Evolutionary conservation across 2,113 vertebrate genomes (phyloP).

Genomic region (Macrotus californicus): DNA sequence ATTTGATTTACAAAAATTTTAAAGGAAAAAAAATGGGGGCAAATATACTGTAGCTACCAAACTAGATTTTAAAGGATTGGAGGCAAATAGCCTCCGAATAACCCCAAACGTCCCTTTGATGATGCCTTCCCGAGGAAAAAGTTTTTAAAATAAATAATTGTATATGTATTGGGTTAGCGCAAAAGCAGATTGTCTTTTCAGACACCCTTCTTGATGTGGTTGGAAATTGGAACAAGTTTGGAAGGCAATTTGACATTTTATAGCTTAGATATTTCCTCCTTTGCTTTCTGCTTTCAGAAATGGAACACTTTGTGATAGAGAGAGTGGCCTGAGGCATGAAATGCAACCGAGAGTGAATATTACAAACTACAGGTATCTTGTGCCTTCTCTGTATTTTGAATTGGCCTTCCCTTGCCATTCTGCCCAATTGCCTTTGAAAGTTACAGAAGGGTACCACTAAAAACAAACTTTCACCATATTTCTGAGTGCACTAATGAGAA

Average conservation of each 20-base stretch:
- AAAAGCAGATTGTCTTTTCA: slow-evolving; percentile 80
- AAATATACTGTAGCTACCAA: slow-evolving; percentile 63
- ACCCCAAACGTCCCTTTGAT: slow-evolving; percentile 64
- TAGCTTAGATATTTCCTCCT: slow-evolving; percentile 80
- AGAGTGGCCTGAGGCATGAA: slow-evolving; percentile 71
- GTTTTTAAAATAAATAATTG: slow-evolving; percentile 68
- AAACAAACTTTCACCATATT: neutral
- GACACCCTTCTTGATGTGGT: slow-evolving; percentile 82
- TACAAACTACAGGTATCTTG: slow-evolving; percentile 73
- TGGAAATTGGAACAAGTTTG: slow-evolving; percentile 77
- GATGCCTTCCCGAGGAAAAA: slow-evolving; percentile 52
- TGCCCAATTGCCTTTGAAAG: slow-evolving; percentile 28
- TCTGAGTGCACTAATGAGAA: neutral
- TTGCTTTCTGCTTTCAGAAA: slow-evolving; percentile 73
- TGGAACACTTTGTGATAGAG: slow-evolving; percentile 69
- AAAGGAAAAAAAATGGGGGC: neutral
- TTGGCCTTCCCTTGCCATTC: slow-evolving; percentile 31
- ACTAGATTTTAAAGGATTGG: slow-evolving; percentile 54
- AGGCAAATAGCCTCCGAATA: slow-evolving; percentile 40
- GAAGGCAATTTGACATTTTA: slow-evolving; percentile 80
- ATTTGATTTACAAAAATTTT: slow-evolving; percentile 56
- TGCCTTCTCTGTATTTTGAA: slow-evolving; percentile 23
- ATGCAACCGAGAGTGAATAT: slow-evolving; percentile 69
- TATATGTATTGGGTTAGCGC: slow-evolving; percentile 73
- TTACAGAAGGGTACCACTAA: neutral